Base-by-base conservation (phyloP, 2,888 invertebrate genomes). In the Netelia inedita region DNA sequence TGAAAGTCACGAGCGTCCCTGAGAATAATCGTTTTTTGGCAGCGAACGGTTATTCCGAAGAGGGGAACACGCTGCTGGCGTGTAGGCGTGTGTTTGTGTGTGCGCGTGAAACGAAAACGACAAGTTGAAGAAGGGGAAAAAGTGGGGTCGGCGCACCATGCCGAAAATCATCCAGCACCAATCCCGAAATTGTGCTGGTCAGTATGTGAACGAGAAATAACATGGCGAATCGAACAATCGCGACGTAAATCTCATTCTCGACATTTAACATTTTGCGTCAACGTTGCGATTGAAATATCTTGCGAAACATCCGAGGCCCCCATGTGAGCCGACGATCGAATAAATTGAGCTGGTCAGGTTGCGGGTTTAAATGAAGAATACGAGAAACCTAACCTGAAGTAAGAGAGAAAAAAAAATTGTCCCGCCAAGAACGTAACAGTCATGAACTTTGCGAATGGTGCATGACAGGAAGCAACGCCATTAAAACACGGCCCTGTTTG, bases 131-230 rank as follows among this genome's bases (percentile, higher is more conserved):
- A 23, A 21, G 76, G 35, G 69, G 35, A 46, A 53, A 16, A 50
- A 21, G 55, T 41, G 41, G 53, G 46, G 46, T 46, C 46, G 65
- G 14, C 63, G 28, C 41, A 43, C 69, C 69, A 73, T 57, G 83
- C 35, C 35, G 69, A 59, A 14, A 68, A 46, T 46, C 35, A 35
- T 63, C 59, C n/a, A 16, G 21, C 14, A 35, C n/a, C 11, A 10
- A 61, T 63, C 66, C 10, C 68, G 50, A 79, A 82, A 75, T 85
- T 85, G 78, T 73, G 85, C 71, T 74, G 85, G 85, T 85, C 85
- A 79, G 69, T 57, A 79, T 72, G 57, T 46, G 65, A n/a, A 55
- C 50, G 11, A 63, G 53, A 61, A 59, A 50, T 28, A 28, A n/a
- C 65, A 23, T 50, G 0, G 21, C 10, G 43, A 21, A 63, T 14